Evolutionary conservation across 2,797 vertebrate genomes (phyloP).

Genomic region (Ficedula albicollis): DNA sequence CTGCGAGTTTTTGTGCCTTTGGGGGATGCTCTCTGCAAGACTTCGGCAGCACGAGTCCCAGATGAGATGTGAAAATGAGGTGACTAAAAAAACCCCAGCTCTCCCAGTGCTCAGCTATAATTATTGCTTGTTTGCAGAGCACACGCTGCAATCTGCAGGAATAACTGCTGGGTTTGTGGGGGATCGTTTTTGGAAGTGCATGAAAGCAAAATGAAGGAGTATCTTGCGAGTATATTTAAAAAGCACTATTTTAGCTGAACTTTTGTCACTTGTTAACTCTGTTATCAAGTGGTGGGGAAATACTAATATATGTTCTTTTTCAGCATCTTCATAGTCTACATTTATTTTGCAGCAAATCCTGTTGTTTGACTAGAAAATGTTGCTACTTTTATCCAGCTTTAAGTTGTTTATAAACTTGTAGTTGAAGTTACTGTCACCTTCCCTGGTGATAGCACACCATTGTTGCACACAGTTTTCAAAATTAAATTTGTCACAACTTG

Average conservation of each 20-base stretch:
- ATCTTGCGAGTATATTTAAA: conserved; percentile 34
- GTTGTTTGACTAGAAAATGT: background rate
- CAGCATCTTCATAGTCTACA: background rate
- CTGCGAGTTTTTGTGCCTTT: conserved; percentile 8
- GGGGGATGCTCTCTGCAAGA: conserved; percentile 15
- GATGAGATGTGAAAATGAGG: background rate
- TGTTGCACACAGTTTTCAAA: background rate
- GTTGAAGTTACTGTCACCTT: background rate
- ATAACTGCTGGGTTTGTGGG: conserved; percentile 19
- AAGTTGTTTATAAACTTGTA: background rate
- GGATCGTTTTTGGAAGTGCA: background rate
- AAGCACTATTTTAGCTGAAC: conserved; percentile 47
- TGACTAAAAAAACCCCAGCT: background rate
- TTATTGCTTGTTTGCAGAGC: conserved; percentile 38
- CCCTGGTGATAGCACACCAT: background rate
- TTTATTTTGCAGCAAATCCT: background rate
- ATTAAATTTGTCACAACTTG: background rate
- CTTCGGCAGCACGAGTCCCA: background rate
- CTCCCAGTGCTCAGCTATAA: conserved; percentile 5
- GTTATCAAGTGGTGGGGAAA: background rate
- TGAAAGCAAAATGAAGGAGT: conserved; percentile 30
- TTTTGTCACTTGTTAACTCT: conserved; percentile 1
- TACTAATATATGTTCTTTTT: background rate
- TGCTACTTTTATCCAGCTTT: background rate
- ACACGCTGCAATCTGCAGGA: background rate